Base-by-base conservation (phyloP, 2,888 invertebrate genomes). In the Ditula angustiorana region DNA sequence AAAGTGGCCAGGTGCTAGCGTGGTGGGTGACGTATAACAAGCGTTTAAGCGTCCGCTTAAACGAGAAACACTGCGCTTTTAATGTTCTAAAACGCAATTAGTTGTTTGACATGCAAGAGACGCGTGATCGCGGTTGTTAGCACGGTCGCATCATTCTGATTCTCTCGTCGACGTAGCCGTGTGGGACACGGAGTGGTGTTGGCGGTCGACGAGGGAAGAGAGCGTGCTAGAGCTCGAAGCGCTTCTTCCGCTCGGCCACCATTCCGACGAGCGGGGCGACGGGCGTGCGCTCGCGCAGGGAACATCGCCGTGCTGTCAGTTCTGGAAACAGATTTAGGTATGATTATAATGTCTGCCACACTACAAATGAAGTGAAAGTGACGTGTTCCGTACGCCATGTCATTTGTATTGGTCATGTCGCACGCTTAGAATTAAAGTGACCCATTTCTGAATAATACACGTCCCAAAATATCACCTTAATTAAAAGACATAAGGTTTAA, bases 201-300 rank as follows among this genome's bases (percentile, higher is more conserved):
- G 26, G 13, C 13, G 13, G 33, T 50, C 52, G 52, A 46, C 55
- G 55, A 47, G 49, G 53, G 58, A 50, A 16, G 58, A 23, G 65
- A 41, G 53, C 61, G 53, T 33, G 62, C 53, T 72, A 49, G 28
- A 28, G 50, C 13, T 95, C 95, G 90, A 95, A 95, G 83, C 94
- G 94, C 87, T 95, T 95, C 88, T 95, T 94, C 81, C 95, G 94
- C 88, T 95, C 95, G 79, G 95, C 95, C 90, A 96, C 96, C 94
- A 95, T 94, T 85, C 96, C 96, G 85, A 93, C 94, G 78, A 94
- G 94, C 81, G 95, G 94, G 81, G 89, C 89, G 86, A 90, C 83
- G 79, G 93, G 87, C 72, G 78, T 74, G 69, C 85, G 85, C 56
- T 81, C 79, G 75, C 87, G 83, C 71, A 83, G 86, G 72, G 90